phyloP scores from a whole-genome alignment of 2,797 vertebrate genomes.

The Falco novaeseelandiae region DNA sequence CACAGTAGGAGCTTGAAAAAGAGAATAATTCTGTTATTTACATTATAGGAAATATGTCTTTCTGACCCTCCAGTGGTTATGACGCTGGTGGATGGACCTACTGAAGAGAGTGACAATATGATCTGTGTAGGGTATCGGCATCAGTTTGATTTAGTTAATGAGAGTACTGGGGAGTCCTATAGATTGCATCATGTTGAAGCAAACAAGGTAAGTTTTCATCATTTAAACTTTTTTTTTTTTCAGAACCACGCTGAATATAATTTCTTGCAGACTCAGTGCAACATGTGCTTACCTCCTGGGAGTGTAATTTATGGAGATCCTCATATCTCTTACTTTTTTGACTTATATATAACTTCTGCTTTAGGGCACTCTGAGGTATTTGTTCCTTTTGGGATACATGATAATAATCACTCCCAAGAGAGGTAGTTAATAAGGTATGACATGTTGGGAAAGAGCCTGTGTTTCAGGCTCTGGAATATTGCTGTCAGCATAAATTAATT shows the following conservation, averaged over 20 bases:
- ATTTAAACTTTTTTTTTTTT: background rate
- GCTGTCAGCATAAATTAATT: background rate
- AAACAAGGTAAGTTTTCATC: constrained; percentile 84
- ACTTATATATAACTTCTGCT: background rate
- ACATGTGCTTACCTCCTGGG: background rate
- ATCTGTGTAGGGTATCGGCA: constrained; percentile 97
- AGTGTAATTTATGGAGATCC: background rate
- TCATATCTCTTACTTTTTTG: background rate
- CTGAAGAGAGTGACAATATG: constrained; percentile 95
- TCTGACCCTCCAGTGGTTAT: constrained; percentile 92
- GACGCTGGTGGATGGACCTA: constrained; percentile 93
- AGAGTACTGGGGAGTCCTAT: constrained; percentile 96
- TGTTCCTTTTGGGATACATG: background rate
- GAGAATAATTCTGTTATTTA: background rate
- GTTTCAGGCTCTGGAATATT: background rate
- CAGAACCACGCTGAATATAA: background rate
- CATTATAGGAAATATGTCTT: constrained; percentile 92
- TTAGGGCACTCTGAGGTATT: background rate
- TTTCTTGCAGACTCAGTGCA: background rate
- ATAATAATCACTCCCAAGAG: background rate
- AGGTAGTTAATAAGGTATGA: background rate
- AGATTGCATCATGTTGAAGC: constrained; percentile 92
- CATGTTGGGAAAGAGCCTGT: background rate
- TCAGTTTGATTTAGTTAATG: constrained; percentile 96
- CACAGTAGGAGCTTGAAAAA: background rate